Base-by-base conservation (phyloP, 2,113 vertebrate genomes). In the Gallinago undulata region DNA sequence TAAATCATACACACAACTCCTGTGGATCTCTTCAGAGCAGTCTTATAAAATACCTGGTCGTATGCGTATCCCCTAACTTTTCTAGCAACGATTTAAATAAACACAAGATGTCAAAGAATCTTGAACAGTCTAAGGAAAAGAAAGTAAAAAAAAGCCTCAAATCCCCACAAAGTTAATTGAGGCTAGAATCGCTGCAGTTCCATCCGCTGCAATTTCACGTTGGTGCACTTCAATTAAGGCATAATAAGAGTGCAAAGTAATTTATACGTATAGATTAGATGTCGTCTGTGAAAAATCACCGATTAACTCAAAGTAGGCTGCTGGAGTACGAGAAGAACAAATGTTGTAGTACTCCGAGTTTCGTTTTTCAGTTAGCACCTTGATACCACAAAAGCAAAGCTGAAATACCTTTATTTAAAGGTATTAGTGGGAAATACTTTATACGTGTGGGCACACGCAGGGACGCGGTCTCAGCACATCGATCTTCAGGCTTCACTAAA, bases 221-320 rank as follows among this genome's bases (percentile, higher is more conserved):
- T 97, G 97, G 96, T 97, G 97, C 96, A 95, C 96, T 98, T 98
- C 98, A 98, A 98, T 98, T 98, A 98, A 98, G 97, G 97, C 97
- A 97, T 98, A 98, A 97, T 98, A 98, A 94, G 97, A 97, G 93
- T 96, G 96, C 94, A 98, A 97, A 98, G 98, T 98, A 98, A 98
- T 98, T 98, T 98, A 98, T 97, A 98, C 92, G 97, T 98, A 98
- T 97, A 97, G 98, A 98, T 98, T 98, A 98, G 97, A 97, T 98
- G 98, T 97, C 96, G 2, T 63, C 92, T 93, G 92, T 98, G 98
- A 98, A 98, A 98, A 98, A 98, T 98, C 87, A 33, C 97, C 5
- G 73, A 98, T 98, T 98, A 98, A 98, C 92, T 98, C 95, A 84
- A 97, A 97, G 90, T 77, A 83, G 88, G 97, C 69, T 97, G 96